Evolutionary conservation across 2,797 vertebrate species (phyloP), one percentile per base, ranked within the genome.

Genomic region (Ctenopoma multispine): DNA sequence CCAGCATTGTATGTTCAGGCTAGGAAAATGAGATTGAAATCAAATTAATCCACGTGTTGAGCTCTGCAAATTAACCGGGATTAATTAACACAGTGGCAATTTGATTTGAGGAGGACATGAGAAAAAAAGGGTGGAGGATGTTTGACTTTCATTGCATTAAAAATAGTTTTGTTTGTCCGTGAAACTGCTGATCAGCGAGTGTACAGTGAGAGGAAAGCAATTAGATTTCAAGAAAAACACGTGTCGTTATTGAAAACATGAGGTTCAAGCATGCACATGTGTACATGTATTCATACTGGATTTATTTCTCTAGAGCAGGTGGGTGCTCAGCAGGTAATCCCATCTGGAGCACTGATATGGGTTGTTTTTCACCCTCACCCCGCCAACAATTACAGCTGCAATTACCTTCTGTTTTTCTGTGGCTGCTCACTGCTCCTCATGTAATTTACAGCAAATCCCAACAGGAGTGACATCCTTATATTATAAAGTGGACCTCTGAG

Each of bases 11-110:
- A 82, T 31, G 62, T 72, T 71, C 48, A 67, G 12, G 1, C 15
- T 0, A 0, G 10, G 53, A 57, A 65, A 79, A 79, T 65, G 1
- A 40, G 60, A 71, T 57, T 76, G 13, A 54, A 71, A 62, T 62
- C 3, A 36, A 79, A 63, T 77, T 0, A 79, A 34, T 70, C 24
- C 41, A 2, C 9, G 31, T 48, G 31, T 27, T 62, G 54, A 53
- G 41, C 50, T 41, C 17, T 43, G 43, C 68, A 69, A 61, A 81
- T 36, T 60, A 76, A 54, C 21, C 20, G 0, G 11, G 49, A 59
- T 29, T 80, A 71, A 79, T 80, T 72, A 82, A 21, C 61, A 51
- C 17, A 3, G 36, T 50, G 72, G 62, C 46, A 55, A 51, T 77
- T 69, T 50, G 46, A 77, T 78, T 69, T 48, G 58, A 72, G 40